Percentiles rank a stretch among this genome's conserved stretches.
These are phyloP conservation scores for Spinus olivaceus DNA, from an alignment of 2,797 vertebrate genomes.

Conservation along the genomic window DNA sequence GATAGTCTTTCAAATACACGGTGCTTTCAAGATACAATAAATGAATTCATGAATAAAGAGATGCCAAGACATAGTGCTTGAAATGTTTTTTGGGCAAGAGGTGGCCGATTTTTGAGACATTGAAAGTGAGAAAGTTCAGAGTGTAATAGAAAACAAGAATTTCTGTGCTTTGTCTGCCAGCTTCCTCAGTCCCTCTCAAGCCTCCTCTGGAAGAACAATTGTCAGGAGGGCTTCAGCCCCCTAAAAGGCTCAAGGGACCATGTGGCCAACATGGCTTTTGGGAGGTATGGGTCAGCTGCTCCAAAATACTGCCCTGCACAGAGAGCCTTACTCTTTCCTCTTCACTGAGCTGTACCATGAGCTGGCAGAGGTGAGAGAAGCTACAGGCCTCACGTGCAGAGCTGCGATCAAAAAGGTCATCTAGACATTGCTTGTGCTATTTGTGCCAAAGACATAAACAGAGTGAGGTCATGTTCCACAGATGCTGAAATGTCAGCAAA, in stretches of 20 bases:
- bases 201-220: background rate
- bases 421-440: background rate
- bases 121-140: background rate
- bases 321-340: background rate
- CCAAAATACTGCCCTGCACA: accelerated
- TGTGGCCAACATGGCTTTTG: accelerated
- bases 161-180: background rate
- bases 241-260: background rate
- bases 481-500: background rate
- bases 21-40: background rate
- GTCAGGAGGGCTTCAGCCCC: background rate
- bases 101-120: background rate
- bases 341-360: background rate
- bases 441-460: background rate
- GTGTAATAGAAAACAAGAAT: background rate
- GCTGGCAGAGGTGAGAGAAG: background rate
- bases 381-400: background rate
- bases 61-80: background rate
- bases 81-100: background rate
- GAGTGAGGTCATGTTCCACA: background rate
- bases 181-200: background rate
- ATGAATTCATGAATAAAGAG: background rate
- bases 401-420: background rate
- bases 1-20: background rate
- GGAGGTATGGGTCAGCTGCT: background rate